Conservation (phyloP, 2,113 vertebrate genomes). For the Chlamydotis undulata region DNA sequence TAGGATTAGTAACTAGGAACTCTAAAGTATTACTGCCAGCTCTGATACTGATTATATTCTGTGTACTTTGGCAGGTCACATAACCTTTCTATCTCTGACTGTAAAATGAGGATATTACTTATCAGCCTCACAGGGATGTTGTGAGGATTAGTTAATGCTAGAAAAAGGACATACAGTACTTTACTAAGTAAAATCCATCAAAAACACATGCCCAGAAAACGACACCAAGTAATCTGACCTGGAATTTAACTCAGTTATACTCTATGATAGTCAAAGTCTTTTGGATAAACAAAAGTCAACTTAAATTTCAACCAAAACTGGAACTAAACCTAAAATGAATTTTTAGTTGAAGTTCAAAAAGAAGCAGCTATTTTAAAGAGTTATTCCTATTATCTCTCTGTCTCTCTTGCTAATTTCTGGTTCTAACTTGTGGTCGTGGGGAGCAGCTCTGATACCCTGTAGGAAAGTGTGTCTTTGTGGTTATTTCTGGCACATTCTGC, state of each 20-base stretch:
- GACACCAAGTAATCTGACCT: constrained; percentile 43
- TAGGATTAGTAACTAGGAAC: constrained; percentile 28
- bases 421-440: background rate
- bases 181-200: constrained; percentile 53
- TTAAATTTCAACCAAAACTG: constrained; percentile 51
- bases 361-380: constrained; percentile 17
- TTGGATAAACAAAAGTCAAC: constrained; percentile 42
- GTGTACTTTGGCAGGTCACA: constrained; percentile 40
- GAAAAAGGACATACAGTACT: background rate
- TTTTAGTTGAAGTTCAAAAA: constrained; percentile 29
- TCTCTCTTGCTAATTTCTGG: constrained; percentile 3
- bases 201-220: constrained; percentile 46
- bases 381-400: background rate
- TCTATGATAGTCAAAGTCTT: constrained; percentile 19
- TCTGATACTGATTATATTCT: constrained; percentile 32
- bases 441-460: background rate
- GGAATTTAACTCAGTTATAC: constrained; percentile 52
- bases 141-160: constrained; percentile 36
- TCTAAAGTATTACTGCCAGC: constrained; percentile 5
- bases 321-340: constrained; percentile 35
- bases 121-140: constrained; percentile 32
- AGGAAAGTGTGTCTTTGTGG: background rate
- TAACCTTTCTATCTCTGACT: constrained; percentile 39
- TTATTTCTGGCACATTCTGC: background rate
- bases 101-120: constrained; percentile 54